Percentiles rank a stretch among this genome's conserved stretches.
phyloP scores from a whole-genome alignment of 1,140 invertebrate species.

The Anastrepha obliqua region DNA sequence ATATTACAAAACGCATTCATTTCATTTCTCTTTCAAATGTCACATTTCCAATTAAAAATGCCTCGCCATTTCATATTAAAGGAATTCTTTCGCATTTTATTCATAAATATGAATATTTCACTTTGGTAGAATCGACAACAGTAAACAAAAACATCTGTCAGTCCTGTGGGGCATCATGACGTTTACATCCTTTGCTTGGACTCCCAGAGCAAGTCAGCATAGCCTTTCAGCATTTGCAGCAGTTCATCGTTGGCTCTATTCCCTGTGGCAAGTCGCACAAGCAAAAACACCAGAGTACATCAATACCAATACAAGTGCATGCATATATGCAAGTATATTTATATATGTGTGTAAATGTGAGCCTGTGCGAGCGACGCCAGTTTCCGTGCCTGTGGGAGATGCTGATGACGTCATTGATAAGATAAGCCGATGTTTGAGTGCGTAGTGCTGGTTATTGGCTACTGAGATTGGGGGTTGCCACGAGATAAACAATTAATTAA shows the following conservation, averaged over 20 bases:
- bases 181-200: neutral
- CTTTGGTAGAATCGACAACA: neutral
- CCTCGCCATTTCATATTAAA: neutral
- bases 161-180: neutral
- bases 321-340: too few species aligned
- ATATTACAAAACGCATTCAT: too few species aligned
- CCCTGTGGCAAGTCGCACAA: neutral
- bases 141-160: neutral
- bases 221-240: neutral
- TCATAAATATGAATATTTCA: conserved; percentile 9
- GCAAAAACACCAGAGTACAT: neutral
- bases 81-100: neutral
- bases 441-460: too few species aligned
- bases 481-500: too few species aligned
- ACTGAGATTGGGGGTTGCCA: too few species aligned
- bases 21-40: neutral
- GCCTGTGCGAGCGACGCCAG: too few species aligned
- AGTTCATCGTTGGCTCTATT: neutral
- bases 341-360: too few species aligned
- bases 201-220: neutral
- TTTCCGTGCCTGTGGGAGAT: too few species aligned
- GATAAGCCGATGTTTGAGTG: too few species aligned
- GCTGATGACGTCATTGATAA: too few species aligned
- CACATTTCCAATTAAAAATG: neutral
- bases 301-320: neutral